Conservation (phyloP, 2,888 invertebrate genomes). For the Frankliniella fusca region DNA sequence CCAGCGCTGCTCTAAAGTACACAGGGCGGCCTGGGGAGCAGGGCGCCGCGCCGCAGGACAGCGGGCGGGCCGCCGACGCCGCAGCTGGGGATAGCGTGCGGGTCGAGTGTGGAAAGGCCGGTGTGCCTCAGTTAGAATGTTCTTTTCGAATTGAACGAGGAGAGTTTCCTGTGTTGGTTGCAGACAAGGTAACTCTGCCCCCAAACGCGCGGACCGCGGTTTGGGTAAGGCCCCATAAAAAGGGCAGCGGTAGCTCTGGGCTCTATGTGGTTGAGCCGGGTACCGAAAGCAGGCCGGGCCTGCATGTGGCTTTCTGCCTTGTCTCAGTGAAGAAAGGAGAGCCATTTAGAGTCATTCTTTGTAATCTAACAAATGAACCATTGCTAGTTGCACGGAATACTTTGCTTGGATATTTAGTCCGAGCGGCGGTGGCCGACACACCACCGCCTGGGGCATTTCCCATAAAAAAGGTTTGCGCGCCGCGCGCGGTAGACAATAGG, state of each 20-base stretch:
- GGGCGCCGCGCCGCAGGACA: too few relatives aligned
- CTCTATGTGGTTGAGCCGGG: background rate
- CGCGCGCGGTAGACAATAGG: background rate
- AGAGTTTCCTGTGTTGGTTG: background rate
- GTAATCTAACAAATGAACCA: background rate
- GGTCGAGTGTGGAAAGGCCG: too few relatives aligned
- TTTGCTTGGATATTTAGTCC: background rate
- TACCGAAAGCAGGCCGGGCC: background rate
- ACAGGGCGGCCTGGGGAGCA: background rate
- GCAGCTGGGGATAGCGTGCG: too few relatives aligned
- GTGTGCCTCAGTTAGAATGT: background rate
- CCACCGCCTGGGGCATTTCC: background rate
- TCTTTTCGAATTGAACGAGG: background rate
- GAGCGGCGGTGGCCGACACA: background rate
- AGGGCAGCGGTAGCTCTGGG: background rate
- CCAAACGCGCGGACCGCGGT: background rate
- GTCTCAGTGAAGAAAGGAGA: background rate
- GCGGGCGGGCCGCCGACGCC: too few relatives aligned
- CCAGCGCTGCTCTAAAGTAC: too few relatives aligned
- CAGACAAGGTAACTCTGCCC: background rate
- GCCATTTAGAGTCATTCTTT: background rate
- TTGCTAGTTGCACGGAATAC: background rate
- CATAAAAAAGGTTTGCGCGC: background rate
- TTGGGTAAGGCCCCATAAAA: background rate
- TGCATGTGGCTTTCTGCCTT: background rate